phyloP scores from a whole-genome alignment of 2,797 vertebrate species.

The Carapus acus region DNA sequence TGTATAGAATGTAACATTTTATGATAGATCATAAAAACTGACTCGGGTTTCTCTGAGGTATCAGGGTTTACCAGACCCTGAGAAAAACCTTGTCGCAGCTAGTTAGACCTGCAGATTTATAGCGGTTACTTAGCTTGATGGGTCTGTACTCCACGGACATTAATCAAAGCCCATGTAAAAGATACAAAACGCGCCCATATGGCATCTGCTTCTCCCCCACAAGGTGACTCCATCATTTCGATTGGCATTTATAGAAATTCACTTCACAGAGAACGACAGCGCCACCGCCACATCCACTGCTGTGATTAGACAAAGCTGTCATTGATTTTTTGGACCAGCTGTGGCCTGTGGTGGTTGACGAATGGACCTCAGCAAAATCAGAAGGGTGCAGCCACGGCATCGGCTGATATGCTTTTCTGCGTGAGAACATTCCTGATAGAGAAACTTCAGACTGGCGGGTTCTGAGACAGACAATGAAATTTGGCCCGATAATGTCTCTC shows the following conservation, averaged over 20 bases:
- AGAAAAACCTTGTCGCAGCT: conserved; percentile 11
- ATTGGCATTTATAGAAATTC: conserved; percentile 23
- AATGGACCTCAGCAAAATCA: too few species aligned
- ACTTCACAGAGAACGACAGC: conserved; percentile 8
- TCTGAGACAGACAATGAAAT: conserved; percentile 33
- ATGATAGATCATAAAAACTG: conserved; percentile 18
- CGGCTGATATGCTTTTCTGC: conserved; percentile 19
- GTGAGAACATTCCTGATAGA: conserved; percentile 31
- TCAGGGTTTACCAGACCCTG: conserved; percentile 14
- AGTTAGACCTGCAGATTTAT: conserved; percentile 52
- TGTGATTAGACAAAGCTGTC: conserved; percentile 17
- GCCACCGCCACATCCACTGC: conserved; percentile 10
- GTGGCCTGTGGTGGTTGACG: too few species aligned
- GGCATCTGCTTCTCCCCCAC: conserved; percentile 15
- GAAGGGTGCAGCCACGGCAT: too few species aligned
- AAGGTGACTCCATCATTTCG: conserved; percentile 37
- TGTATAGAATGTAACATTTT: too few species aligned
- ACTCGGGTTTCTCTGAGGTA: conserved; percentile 14
- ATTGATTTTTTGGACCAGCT: conserved; percentile 48
- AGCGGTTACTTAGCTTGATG: conserved; percentile 49
- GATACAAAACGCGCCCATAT: conserved; percentile 33
- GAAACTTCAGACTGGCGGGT: conserved; percentile 27
- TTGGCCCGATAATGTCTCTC: conserved; percentile 54
- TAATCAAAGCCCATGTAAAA: conserved; percentile 50
- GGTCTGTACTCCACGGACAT: conserved; percentile 47